These are phyloP conservation scores for Lasioglossum pauxillum DNA, from an alignment of 2,888 invertebrate genomes.

Conservation along the genomic window DNA sequence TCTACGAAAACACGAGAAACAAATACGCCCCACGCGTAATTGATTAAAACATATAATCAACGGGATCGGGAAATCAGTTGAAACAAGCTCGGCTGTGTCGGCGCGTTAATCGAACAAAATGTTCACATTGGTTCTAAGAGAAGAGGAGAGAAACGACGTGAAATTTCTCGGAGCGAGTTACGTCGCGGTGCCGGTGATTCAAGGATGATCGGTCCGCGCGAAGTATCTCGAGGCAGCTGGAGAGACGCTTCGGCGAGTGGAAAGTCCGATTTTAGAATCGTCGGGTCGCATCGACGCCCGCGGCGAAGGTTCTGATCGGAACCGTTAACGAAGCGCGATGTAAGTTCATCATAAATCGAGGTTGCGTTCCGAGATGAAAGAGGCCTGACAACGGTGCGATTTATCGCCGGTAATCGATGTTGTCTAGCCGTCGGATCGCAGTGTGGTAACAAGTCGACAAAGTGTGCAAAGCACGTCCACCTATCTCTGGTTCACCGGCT, in stretches of 20 bases:
- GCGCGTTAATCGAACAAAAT: background rate
- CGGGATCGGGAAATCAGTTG: background rate
- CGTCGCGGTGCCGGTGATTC: background rate
- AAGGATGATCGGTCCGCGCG: background rate
- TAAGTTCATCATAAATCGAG: conserved; percentile 64
- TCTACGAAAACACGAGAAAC: background rate
- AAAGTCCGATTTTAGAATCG: conserved; percentile 32
- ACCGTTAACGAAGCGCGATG: conserved; percentile 61
- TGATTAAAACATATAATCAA: background rate
- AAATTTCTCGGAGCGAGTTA: background rate
- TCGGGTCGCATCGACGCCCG: conserved; percentile 32
- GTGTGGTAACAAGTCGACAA: conserved; percentile 28
- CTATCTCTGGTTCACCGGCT: conserved; percentile 29
- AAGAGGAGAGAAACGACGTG: background rate
- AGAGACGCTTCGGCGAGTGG: background rate
- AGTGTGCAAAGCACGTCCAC: conserved; percentile 32
- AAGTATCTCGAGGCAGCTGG: background rate
- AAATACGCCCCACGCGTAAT: background rate
- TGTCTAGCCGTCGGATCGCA: conserved; percentile 57
- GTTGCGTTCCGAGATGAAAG: conserved; percentile 54
- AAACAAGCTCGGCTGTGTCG: background rate
- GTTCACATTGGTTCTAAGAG: background rate
- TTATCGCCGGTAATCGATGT: conserved; percentile 63
- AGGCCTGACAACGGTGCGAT: conserved; percentile 56
- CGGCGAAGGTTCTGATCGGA: conserved; percentile 45